Conservation (phyloP, 1,140 invertebrate genomes). For the Drosophila carrolli region DNA sequence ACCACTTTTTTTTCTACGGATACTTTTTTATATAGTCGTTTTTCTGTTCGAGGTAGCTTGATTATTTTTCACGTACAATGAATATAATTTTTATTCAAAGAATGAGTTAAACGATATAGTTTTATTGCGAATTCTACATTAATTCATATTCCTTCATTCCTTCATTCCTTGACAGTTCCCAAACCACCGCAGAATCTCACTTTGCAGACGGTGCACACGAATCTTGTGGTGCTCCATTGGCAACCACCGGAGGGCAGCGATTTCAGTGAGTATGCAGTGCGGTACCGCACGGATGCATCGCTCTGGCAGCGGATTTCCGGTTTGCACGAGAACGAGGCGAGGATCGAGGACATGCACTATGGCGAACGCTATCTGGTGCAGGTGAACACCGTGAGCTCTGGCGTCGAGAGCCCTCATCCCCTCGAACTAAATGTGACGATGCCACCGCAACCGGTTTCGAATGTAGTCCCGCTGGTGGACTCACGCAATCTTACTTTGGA, state of each 20-base stretch:
- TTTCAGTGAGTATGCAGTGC: slow-evolving; percentile 92
- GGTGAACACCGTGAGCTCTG: slow-evolving; percentile 94
- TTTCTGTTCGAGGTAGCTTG: no score
- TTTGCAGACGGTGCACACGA: slow-evolving; percentile 91
- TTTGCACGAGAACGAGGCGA: slow-evolving; percentile 88
- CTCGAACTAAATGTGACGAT: slow-evolving; percentile 93
- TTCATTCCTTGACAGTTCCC: slow-evolving; percentile 87
- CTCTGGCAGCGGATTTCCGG: slow-evolving; percentile 89
- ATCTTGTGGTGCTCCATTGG: slow-evolving; percentile 93
- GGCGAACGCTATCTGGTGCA: slow-evolving; percentile 94
- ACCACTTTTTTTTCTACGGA: background rate
- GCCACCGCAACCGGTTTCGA: slow-evolving; percentile 92
- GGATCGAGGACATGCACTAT: slow-evolving; percentile 94
- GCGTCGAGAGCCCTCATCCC: slow-evolving; percentile 91
- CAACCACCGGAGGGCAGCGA: slow-evolving; percentile 89
- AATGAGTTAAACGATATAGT: no score
- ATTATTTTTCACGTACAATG: background rate
- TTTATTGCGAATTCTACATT: no score
- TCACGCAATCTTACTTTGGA: slow-evolving; percentile 95
- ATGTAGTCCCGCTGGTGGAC: slow-evolving; percentile 92
- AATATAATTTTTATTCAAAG: no score
- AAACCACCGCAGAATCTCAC: slow-evolving; percentile 92
- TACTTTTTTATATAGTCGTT: background rate
- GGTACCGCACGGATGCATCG: slow-evolving; percentile 90
- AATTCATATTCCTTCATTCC: no score